phyloP scores from a whole-genome alignment of 2,113 vertebrate species.

The Malurus melanocephalus region DNA sequence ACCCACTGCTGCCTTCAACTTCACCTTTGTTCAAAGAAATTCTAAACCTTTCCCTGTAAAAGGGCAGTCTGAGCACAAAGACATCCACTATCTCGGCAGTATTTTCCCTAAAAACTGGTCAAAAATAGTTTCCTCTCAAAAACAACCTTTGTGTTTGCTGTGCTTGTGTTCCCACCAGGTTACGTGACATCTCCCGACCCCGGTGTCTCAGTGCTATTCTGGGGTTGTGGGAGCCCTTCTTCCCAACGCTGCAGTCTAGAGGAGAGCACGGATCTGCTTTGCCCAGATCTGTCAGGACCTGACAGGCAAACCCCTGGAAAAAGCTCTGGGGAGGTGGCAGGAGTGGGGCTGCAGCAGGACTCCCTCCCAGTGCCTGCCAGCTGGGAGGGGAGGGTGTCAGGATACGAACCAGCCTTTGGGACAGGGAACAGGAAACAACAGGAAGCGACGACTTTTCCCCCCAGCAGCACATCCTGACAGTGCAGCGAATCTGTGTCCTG shows the following conservation, averaged over 20 bases:
- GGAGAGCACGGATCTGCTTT: background rate
- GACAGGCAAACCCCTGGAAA: background rate
- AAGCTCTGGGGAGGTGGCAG: background rate
- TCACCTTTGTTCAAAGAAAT: background rate
- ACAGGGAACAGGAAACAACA: background rate
- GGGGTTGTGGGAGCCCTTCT: background rate
- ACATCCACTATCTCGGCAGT: background rate
- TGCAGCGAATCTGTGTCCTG: accelerated
- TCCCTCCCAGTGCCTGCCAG: background rate
- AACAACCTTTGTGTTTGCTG: background rate
- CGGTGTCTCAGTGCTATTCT: background rate
- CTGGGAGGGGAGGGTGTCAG: background rate
- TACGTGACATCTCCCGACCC: background rate
- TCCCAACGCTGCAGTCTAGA: background rate
- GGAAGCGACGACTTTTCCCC: background rate
- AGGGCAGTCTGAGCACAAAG: background rate
- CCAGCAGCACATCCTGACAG: conserved; percentile 20
- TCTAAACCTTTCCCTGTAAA: background rate
- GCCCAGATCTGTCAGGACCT: background rate
- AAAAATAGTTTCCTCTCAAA: background rate
- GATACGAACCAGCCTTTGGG: background rate
- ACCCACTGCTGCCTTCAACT: background rate
- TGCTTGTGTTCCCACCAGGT: background rate
- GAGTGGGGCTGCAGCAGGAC: background rate
- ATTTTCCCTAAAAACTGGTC: background rate